These are phyloP conservation scores for Chaunax sp. DNA, from an alignment of 2,797 vertebrate species.

Conservation along the genomic window DNA sequence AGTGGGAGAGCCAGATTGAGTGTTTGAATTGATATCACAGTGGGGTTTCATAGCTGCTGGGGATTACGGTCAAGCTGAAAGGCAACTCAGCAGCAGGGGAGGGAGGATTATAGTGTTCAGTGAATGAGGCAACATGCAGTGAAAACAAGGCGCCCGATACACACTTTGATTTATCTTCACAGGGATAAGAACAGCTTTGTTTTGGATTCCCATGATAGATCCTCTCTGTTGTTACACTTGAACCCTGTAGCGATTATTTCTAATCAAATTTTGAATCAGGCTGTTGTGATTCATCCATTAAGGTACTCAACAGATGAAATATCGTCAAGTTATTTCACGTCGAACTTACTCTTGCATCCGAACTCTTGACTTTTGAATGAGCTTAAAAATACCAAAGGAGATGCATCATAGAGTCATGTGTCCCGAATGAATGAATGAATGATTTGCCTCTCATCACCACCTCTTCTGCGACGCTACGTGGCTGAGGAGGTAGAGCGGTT, in stretches of 20 bases:
- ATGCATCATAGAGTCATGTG: background rate
- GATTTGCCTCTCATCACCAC: background rate
- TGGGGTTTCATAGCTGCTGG: conserved; percentile 65
- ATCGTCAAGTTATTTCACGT: background rate
- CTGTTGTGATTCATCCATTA: conserved; percentile 18
- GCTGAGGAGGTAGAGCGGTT: too few relatives aligned
- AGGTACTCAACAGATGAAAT: background rate
- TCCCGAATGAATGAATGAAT: background rate
- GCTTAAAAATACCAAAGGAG: conserved; percentile 12
- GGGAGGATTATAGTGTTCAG: conserved; percentile 70
- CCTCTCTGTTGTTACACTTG: conserved; percentile 20
- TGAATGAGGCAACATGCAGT: conserved; percentile 64
- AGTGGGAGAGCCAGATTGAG: conserved; percentile 47
- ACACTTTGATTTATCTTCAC: conserved; percentile 56
- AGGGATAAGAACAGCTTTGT: conserved; percentile 35
- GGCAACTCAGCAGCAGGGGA: conserved; percentile 72
- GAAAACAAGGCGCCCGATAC: conserved; percentile 70
- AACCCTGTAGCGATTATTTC: background rate
- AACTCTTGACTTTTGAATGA: conserved; percentile 26
- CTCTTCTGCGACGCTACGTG: conserved; percentile 10
- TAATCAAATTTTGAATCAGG: conserved; percentile 18
- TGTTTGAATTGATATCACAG: conserved; percentile 79
- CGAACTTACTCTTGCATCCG: conserved; percentile 16
- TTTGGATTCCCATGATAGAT: conserved; percentile 19
- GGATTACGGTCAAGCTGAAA: conserved; percentile 77